Evolutionary conservation across 2,797 vertebrate species (phyloP), one percentile per base, ranked within the genome.

Genomic region (Neosalanx taihuensis): DNA sequence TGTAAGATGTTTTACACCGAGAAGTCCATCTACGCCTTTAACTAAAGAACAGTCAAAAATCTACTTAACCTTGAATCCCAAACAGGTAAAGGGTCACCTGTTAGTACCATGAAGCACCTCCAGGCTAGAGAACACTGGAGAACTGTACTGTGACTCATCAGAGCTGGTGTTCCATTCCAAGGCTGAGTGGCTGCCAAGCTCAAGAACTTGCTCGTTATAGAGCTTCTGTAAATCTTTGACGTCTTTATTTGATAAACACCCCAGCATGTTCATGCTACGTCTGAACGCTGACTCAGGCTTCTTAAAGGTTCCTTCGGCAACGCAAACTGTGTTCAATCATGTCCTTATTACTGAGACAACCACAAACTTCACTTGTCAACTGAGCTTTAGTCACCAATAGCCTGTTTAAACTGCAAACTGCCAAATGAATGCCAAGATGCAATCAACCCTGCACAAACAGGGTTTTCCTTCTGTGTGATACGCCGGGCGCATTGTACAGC

Each of bases 81-180:
- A 17, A 56, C 51, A 56, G 51, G 51, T 56, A n/a, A 56, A 56
- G 6, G 51, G 51, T 17, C 51, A 17, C 15, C 51, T 56, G 51
- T 56, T 17, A 5, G 51, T 17, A 56, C 18, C 51, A 56, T 46
- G 2, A 46, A 46, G 41, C 41, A 46, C 41, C 41, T 46, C 51
- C 51, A 18, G 18, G 15, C 23, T 23, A 29, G 31, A 30, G 26
- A 29, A 17, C 3, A 30, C 78, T 72, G 71, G 72, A 73, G 74
- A 46, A 9, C 41, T 12, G 41, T 13, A 9, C 13, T 46, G 41
- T 46, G 41, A 46, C 41, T 46, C 37, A 41, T 12, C 41, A 46
- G 41, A 72, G 62, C 69, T 61, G 81, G 77, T 89, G 78, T 86
- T 67, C 72, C 68, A 79, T 89, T 89, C 85, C 81, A 83, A 29